Evolutionary conservation across 1,140 invertebrate genomes (phyloP).

Genomic region (Bombus haemorrhoidalis): DNA sequence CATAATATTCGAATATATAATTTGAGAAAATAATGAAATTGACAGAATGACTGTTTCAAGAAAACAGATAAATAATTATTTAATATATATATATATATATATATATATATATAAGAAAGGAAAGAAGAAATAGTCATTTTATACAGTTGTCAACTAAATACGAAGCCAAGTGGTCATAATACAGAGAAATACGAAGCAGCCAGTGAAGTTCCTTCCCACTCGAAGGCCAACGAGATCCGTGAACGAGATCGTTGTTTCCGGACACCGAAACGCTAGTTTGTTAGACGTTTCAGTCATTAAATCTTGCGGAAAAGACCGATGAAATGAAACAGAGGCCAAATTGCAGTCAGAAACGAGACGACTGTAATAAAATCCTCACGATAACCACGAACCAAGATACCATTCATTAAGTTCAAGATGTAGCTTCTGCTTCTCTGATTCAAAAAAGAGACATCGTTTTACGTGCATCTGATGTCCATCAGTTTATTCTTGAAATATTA

Average conservation of each 20-base stretch:
- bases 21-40: no score
- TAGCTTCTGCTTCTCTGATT: neutral
- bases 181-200: neutral
- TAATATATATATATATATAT: no score
- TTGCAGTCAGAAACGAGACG: neutral
- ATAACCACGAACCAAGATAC: constrained; percentile 23
- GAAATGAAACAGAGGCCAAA: neutral
- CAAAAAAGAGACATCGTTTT: neutral
- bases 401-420: neutral
- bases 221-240: constrained; percentile 8
- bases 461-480: no score
- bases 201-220: neutral
- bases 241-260: constrained; percentile 31
- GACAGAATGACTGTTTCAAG: no score
- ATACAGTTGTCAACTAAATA: neutral
- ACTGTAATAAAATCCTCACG: constrained; percentile 22
- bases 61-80: no score
- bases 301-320: neutral
- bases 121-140: neutral
- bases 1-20: no score
- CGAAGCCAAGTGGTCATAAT: neutral
- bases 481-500: neutral
- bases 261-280: neutral
- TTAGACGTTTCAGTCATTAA: constrained; percentile 13
- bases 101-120: no score